These are phyloP conservation scores for Geotrypetes seraphini DNA, from an alignment of 2,797 vertebrate genomes.

Conservation along the genomic window DNA sequence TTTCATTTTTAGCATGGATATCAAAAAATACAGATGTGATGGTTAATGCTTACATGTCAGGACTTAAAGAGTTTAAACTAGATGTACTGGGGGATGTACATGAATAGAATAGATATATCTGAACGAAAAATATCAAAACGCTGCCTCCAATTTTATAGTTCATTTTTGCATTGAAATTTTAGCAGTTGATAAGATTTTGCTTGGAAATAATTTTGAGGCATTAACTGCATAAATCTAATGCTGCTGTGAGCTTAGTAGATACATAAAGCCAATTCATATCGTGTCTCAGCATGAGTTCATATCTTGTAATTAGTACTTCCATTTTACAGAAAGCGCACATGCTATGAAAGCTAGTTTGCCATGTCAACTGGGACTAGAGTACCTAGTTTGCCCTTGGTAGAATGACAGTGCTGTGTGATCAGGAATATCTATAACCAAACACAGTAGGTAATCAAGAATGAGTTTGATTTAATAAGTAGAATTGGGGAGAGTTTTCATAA, in stretches of 20 bases:
- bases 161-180: conserved; percentile 30
- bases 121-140: conserved; percentile 3
- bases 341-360: conserved; percentile 55
- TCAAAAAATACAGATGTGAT: conserved; percentile 65
- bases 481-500: conserved; percentile 27
- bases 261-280: conserved; percentile 57
- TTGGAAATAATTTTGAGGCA: conserved; percentile 48
- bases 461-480: conserved; percentile 43
- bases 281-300: conserved; percentile 59
- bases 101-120: conserved; percentile 8
- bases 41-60: conserved; percentile 36
- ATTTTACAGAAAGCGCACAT: conserved; percentile 51
- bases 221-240: conserved; percentile 50
- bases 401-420: conserved; percentile 22
- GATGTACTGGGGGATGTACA: too few species aligned
- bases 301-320: conserved; percentile 63
- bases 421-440: conserved; percentile 28
- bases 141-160: too few species aligned
- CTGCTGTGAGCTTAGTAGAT: conserved; percentile 59
- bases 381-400: conserved; percentile 23
- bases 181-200: conserved; percentile 32
- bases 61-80: conserved; percentile 27
- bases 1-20: conserved; percentile 85
- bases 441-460: conserved; percentile 46
- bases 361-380: conserved; percentile 47